Conservation (phyloP, 1,140 invertebrate species). For the Bombyx mandarina region DNA sequence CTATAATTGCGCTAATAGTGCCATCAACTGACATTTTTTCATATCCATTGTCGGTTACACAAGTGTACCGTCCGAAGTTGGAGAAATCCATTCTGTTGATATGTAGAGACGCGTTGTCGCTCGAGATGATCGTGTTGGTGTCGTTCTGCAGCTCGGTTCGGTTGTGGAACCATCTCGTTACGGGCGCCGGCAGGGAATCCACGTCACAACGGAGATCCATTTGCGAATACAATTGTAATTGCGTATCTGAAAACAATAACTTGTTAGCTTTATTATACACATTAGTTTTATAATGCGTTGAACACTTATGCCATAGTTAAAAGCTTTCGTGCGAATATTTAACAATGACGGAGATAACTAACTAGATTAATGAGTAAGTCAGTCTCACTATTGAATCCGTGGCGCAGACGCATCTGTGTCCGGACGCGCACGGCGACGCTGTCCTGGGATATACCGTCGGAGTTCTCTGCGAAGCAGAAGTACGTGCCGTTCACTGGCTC, state of each 20-base stretch:
- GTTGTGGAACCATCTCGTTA: slow-evolving; percentile 45
- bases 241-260: slow-evolving; percentile 35
- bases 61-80: slow-evolving; percentile 39
- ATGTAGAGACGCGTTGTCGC: slow-evolving; percentile 20
- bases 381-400: slow-evolving; percentile 35
- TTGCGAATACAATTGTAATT: slow-evolving; percentile 41
- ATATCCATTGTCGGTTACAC: slow-evolving; percentile 41
- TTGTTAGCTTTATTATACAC: neutral
- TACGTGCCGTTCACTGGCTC: slow-evolving; percentile 37
- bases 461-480: slow-evolving; percentile 49
- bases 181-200: slow-evolving; percentile 28
- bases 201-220: slow-evolving; percentile 33
- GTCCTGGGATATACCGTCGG: slow-evolving; percentile 40
- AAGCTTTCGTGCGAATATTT: no score
- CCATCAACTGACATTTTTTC: slow-evolving; percentile 32
- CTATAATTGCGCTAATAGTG: slow-evolving; percentile 28
- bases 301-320: no score
- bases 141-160: slow-evolving; percentile 17
- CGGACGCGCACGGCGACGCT: slow-evolving; percentile 31
- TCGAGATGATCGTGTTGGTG: slow-evolving; percentile 22
- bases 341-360: no score
- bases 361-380: no score
- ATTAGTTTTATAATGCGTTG: no score
- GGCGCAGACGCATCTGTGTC: slow-evolving; percentile 30
- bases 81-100: slow-evolving; percentile 37